Percentiles rank a stretch among this genome's conserved stretches.
These are phyloP conservation scores for Poecilia wingei DNA, from an alignment of 2,797 vertebrate species.

Conservation along the genomic window DNA sequence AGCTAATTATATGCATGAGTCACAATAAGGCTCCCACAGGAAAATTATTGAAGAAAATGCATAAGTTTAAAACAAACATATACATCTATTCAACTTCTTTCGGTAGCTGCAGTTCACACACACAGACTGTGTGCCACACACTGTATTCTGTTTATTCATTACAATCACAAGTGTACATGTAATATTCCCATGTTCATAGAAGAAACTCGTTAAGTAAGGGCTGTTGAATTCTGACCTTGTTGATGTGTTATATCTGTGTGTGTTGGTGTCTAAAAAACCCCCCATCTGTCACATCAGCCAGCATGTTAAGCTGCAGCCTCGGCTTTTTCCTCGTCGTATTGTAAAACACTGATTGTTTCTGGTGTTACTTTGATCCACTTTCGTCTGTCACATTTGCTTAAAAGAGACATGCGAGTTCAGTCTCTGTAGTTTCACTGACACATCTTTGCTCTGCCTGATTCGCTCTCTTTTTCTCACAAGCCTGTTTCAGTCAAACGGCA, in stretches of 20 bases:
- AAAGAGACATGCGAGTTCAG: slow-evolving; percentile 41
- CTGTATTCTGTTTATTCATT: slow-evolving; percentile 60
- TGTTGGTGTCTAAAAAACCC: slow-evolving; percentile 8
- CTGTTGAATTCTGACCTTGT: slow-evolving; percentile 46
- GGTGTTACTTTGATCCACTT: slow-evolving; percentile 50
- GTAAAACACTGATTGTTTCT: slow-evolving; percentile 55
- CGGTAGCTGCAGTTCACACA: background rate
- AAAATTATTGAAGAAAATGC: background rate
- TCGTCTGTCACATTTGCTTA: slow-evolving; percentile 55
- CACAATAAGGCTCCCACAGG: background rate
- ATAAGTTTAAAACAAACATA: background rate
- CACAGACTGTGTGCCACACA: slow-evolving; percentile 12
- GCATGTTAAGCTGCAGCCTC: slow-evolving; percentile 14
- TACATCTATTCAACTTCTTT: background rate
- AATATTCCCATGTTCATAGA: slow-evolving; percentile 34
- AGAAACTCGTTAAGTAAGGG: slow-evolving; percentile 27
- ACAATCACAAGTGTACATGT: slow-evolving; percentile 30
- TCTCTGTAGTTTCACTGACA: slow-evolving; percentile 45
- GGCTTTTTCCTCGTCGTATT: slow-evolving; percentile 40
- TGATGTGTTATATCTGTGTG: slow-evolving; percentile 9
- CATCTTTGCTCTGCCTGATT: slow-evolving; percentile 14
- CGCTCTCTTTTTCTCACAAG: slow-evolving; percentile 21
- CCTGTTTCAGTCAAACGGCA: slow-evolving; percentile 25
- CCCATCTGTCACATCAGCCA: slow-evolving; percentile 28
- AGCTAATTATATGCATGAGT: background rate